Base-by-base conservation (phyloP, 2,113 vertebrate genomes). In the Epinephelus cyanopodus region DNA sequence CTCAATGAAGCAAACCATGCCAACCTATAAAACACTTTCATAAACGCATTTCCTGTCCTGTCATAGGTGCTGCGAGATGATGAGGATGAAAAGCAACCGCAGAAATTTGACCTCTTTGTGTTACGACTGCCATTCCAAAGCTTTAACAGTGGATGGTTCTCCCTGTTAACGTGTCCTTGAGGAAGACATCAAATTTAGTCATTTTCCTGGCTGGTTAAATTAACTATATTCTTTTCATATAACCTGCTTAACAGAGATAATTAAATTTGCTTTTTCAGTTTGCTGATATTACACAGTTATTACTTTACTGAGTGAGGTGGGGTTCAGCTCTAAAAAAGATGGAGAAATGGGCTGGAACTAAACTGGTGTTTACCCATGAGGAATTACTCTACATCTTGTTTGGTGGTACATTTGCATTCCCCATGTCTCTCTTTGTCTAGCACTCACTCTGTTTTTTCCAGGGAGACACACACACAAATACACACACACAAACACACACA, bases 341-440 rank as follows among this genome's bases (percentile, higher is more conserved):
- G 66, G 69, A 63, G 72, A 81, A 81, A 81, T 90, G 81, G 78
- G 69, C 69, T 71, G 60, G 77, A 93, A 84, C 74, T 92, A 90
- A 89, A 82, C 61, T 45, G 74, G 39, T 89, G 19, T 88, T 85
- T 85, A 79, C 83, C 71, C 61, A 56, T 12, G 29, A 88, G 83
- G 56, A 64, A 86, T 76, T 54, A 52, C 76, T 81, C 77, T 54
- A 63, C 72, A 63, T 78, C 64, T 81, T 85, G 86, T 72, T 85
- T 45, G 2, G 58, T 39, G 53, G 42, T 61, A n/a, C 39, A 70
- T 88, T 71, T 39, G 54, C 69, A 81, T 81, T 72, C 54, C 61
- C 60, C 48, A 39, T 70, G 64, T 42, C 50, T 52, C 5, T 65
- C 67, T 82, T 39, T 73, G 66, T 75, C 39, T 9, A 8, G 5